These are phyloP conservation scores for Campoletis raptor DNA, from an alignment of 2,888 invertebrate genomes.

Conservation along the genomic window DNA sequence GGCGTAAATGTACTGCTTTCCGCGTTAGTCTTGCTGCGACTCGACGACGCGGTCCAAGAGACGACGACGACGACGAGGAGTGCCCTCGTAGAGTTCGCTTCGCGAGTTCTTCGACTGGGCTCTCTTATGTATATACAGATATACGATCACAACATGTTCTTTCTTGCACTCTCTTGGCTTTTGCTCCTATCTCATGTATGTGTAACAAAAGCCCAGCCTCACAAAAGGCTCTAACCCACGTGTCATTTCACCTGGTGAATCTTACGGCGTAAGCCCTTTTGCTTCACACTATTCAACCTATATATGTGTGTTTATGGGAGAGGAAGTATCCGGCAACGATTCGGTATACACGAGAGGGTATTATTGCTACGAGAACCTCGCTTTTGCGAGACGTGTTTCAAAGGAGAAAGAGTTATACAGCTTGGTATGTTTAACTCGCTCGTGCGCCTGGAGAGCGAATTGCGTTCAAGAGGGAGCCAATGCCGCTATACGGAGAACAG, in stretches of 20 bases:
- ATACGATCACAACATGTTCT: conserved; percentile 2
- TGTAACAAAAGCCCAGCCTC: not conserved
- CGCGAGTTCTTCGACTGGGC: conserved; percentile 22
- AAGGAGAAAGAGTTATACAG: conserved; percentile 25
- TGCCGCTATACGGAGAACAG: conserved; percentile 11
- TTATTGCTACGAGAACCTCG: conserved; percentile 50
- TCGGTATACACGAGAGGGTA: conserved; percentile 48
- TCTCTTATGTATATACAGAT: conserved; percentile 10
- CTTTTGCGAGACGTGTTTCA: conserved; percentile 39
- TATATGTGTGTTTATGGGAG: not conserved
- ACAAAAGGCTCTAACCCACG: conserved; percentile 17
- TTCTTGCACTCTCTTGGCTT: conserved; percentile 15
- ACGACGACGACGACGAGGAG: conserved; percentile 58
- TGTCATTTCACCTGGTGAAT: not conserved
- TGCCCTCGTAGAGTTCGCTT: conserved; percentile 55
- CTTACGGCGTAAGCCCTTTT: not conserved
- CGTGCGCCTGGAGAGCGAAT: conserved; percentile 18
- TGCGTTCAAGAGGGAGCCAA: conserved; percentile 39
- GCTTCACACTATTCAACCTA: not conserved
- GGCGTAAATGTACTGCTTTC: conserved; percentile 70
- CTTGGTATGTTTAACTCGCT: not conserved
- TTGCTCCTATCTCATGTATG: conserved; percentile 7
- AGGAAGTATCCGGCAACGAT: conserved; percentile 41
- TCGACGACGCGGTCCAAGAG: conserved; percentile 47
- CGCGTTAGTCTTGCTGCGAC: conserved; percentile 60